Percentiles rank a stretch among this genome's conserved stretches.
Conservation (phyloP, 2,113 vertebrate genomes). For the Haliaeetus leucogaster region DNA sequence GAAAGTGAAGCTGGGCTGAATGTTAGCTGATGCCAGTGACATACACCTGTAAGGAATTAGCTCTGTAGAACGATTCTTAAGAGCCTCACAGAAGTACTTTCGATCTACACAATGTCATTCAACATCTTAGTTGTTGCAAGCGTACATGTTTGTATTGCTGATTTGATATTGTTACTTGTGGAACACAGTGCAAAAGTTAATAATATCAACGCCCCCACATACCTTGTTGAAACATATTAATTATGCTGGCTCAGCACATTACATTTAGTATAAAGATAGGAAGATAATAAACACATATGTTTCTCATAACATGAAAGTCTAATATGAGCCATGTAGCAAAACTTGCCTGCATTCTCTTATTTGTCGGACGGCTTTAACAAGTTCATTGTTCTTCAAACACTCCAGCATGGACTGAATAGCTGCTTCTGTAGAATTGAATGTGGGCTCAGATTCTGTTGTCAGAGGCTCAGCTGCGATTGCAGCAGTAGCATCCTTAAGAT, state of each 20-base stretch:
- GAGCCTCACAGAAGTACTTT: neutral
- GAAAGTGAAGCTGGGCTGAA: neutral
- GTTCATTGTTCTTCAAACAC: constrained; percentile 92
- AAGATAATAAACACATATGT: neutral
- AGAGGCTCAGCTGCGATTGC: constrained; percentile 82
- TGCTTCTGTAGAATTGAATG: constrained; percentile 86
- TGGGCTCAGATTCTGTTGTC: constrained; percentile 75
- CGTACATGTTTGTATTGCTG: neutral
- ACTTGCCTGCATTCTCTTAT: constrained; percentile 94
- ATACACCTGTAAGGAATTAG: neutral
- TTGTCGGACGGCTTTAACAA: constrained; percentile 87
- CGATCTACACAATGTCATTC: neutral
- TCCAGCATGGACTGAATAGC: constrained; percentile 96
- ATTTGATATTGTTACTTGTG: neutral
- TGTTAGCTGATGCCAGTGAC: neutral
- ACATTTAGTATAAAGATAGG: neutral
- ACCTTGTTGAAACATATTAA: neutral
- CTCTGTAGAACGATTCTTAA: neutral
- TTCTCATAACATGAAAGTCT: neutral
- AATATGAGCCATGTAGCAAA: neutral
- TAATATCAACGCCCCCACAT: too few relatives aligned
- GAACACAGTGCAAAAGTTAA: neutral
- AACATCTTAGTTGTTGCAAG: neutral
- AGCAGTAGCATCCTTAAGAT: constrained; percentile 87
- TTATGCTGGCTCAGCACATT: neutral